Evolutionary conservation across 2,113 vertebrate species (phyloP).

Genomic region (Galemys pyrenaicus): DNA sequence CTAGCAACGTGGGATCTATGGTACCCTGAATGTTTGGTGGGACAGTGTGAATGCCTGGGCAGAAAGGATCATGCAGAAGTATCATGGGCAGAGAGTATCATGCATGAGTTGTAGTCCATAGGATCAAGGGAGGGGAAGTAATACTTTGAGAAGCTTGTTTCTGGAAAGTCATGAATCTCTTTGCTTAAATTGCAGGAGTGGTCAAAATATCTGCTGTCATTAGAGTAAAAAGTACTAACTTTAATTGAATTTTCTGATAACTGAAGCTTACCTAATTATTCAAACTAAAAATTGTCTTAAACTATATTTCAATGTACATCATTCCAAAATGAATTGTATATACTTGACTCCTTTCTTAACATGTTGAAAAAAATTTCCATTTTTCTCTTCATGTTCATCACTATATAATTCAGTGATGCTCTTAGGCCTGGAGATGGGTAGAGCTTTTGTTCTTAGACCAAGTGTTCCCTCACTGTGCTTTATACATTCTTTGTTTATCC

Average conservation of each 20-base stretch:
- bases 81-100: not conserved
- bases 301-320: not conserved
- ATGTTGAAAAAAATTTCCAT: not conserved
- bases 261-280: not conserved
- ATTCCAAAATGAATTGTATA: not conserved
- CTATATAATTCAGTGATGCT: not conserved
- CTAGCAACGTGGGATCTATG: not conserved
- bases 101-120: not conserved
- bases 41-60: not conserved
- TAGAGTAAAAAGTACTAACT: not conserved
- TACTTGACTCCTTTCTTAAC: not conserved
- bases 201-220: not conserved
- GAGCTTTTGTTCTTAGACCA: not conserved
- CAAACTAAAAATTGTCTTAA: conserved; percentile 4
- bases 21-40: too few relatives aligned
- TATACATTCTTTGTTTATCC: not conserved
- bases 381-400: not conserved
- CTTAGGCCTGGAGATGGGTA: not conserved
- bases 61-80: not conserved
- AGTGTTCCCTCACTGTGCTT: not conserved
- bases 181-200: not conserved
- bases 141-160: not conserved
- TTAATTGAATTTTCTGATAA: conserved; percentile 16
- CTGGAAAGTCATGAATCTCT: not conserved
- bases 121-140: not conserved